Evolutionary conservation across 2,888 invertebrate genomes (phyloP).

Genomic region (Tipula vernalis): DNA sequence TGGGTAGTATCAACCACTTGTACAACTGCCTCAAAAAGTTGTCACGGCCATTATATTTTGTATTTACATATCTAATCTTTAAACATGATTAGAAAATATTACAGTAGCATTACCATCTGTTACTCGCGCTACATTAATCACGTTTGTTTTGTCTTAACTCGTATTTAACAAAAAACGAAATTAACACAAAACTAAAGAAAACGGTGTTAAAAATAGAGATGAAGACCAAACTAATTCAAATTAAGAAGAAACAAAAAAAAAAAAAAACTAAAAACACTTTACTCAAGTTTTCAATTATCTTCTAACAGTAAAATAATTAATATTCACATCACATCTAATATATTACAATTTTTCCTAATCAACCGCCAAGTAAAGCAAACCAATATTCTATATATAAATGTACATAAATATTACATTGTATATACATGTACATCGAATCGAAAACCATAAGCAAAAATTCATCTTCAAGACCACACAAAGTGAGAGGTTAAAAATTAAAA

Average conservation of each 20-base stretch:
- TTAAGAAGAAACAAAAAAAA: not conserved
- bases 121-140: not conserved
- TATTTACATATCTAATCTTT: not conserved
- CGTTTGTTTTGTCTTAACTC: not conserved
- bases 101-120: not conserved
- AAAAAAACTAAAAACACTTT: not conserved
- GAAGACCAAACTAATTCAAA: not conserved
- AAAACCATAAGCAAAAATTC: not conserved
- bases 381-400: not conserved
- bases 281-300: not conserved
- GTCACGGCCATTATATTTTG: not conserved
- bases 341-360: not conserved
- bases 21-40: too few species aligned
- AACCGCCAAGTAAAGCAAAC: not conserved
- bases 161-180: not conserved
- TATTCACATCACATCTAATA: not conserved
- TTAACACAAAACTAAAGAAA: not conserved
- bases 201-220: not conserved
- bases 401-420: not conserved
- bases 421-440: not conserved
- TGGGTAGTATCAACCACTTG: too few species aligned
- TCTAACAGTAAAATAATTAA: not conserved
- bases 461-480: conserved; percentile 4
- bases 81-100: not conserved
- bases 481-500: conserved; percentile 4